Evolutionary conservation across 2,888 invertebrate species (phyloP).

Genomic region (Ceriagrion tenellum): DNA sequence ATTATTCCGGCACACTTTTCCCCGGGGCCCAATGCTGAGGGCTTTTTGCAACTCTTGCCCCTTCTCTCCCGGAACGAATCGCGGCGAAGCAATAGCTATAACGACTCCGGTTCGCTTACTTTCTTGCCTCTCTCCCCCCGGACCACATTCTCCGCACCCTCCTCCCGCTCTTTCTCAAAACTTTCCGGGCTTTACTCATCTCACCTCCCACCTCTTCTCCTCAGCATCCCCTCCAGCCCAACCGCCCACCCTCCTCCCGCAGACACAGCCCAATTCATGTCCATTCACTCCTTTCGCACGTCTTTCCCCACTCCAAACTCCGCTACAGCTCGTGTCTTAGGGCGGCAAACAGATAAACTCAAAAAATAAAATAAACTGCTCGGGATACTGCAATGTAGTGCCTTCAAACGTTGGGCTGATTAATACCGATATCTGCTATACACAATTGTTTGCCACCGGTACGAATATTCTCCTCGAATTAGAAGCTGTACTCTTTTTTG

Average conservation of each 20-base stretch:
- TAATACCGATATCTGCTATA: too few species aligned
- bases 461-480: too few species aligned
- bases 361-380: background rate
- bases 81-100: constrained; percentile 16
- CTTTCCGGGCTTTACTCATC: background rate
- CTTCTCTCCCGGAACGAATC: background rate
- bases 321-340: background rate
- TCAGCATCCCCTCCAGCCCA: background rate
- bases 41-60: constrained; percentile 35
- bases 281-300: background rate
- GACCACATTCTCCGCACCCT: background rate
- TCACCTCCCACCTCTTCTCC: background rate
- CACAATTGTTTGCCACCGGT: too few species aligned
- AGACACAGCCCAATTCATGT: background rate
- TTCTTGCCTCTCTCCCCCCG: constrained; percentile 21
- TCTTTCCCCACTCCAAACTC: background rate
- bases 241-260: background rate
- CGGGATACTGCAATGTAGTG: too few species aligned
- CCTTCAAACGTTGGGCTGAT: too few species aligned
- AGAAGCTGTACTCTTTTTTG: too few species aligned
- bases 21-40: background rate
- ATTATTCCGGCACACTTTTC: constrained; percentile 28
- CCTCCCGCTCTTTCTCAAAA: background rate
- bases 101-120: constrained; percentile 17
- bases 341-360: background rate